Evolutionary conservation across 2,888 invertebrate genomes (phyloP).

Genomic region (Uropetala carovei): DNA sequence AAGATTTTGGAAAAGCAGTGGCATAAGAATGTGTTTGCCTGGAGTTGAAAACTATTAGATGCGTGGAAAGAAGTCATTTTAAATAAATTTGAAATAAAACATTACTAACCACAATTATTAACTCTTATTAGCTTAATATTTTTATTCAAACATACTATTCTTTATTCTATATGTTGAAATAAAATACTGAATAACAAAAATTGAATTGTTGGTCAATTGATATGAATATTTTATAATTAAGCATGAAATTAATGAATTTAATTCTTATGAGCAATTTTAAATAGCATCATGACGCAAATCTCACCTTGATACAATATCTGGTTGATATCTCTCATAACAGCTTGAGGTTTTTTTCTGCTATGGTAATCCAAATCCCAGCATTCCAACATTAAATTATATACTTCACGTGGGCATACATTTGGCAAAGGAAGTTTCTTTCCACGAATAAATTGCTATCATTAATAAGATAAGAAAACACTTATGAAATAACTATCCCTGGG

Average conservation of each 20-base stretch:
- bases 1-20: slow-evolving; percentile 75
- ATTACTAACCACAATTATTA: neutral
- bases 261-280: neutral
- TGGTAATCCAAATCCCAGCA: slow-evolving; percentile 89
- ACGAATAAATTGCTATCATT: slow-evolving; percentile 80
- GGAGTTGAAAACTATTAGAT: slow-evolving; percentile 79
- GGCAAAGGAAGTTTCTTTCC: slow-evolving; percentile 84
- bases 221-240: too few relatives aligned
- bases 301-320: slow-evolving; percentile 85
- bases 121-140: too few relatives aligned
- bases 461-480: neutral
- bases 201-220: too few relatives aligned
- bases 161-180: too few relatives aligned
- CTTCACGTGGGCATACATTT: slow-evolving; percentile 83
- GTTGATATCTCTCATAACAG: slow-evolving; percentile 90
- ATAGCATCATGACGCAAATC: slow-evolving; percentile 43
- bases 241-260: neutral
- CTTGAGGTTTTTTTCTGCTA: slow-evolving; percentile 86
- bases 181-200: too few relatives aligned
- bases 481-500: too few relatives aligned
- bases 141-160: too few relatives aligned
- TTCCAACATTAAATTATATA: slow-evolving; percentile 86
- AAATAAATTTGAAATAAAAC: neutral
- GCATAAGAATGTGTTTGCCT: slow-evolving; percentile 80
- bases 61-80: slow-evolving; percentile 69